Evolutionary conservation across 1,140 invertebrate species (phyloP), one percentile per base, ranked within the genome.

Genomic region (Euschistus heros): DNA sequence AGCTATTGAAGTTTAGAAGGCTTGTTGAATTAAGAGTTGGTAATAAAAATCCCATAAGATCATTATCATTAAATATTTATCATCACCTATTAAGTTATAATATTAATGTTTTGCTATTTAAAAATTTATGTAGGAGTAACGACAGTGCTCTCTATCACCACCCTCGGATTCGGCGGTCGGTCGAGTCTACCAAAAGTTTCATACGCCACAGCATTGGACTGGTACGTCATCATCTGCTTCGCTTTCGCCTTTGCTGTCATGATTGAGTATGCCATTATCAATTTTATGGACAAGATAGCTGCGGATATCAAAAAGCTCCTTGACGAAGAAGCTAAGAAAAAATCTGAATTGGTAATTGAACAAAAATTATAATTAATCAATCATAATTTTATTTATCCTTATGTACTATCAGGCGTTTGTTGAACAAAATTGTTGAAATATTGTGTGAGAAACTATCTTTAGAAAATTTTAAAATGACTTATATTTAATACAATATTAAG

Each of bases 141-240:
- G 33, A 82, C 82, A 3, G 79, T 84, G n/a, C 73, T 84, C 57
- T 82, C 80, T 47, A 80, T 82, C 66, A 80, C 80, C 6, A 82
- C 81, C 1, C 77, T 84, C 44, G 80, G 80, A 1, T 81, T 85
- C 72, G 80, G 80, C 14, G 80, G 79, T 13, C 70, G 81, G 44
- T 77, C 79, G n/a, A 76, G 78, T 57, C 74, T 82, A 63, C 82
- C 82, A n/a, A 74, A 78, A 66, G 81, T 83, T 14, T 76, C 78
- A 4, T 83, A 84, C 71, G 77, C 79, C 55, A 84, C 82, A 5
- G 82, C 82, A 0, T 72, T 84, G 17, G 83, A 84, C 71, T 80
- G 81, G 72, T 84, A 81, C 72, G 76, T 84, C 63, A 79, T 82
- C 65, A 74, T 83, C 33, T 83, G 81, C 70, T 80, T 84, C 69